Conservation (phyloP, 2,888 invertebrate species). For the Strigamia transsilvanica region DNA sequence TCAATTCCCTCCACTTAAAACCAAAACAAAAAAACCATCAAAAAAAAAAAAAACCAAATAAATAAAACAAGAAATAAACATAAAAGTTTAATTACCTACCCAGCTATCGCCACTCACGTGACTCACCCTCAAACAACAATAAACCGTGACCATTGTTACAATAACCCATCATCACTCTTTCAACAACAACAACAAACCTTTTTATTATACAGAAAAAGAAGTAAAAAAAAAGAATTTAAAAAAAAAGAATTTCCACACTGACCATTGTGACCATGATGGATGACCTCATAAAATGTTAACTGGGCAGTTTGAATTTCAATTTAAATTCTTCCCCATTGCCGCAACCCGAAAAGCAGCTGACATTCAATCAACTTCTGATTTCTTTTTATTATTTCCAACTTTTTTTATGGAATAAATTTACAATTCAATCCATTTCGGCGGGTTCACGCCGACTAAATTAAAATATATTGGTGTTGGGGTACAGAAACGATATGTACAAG, state of each 20-base stretch:
- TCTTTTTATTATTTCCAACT: not conserved
- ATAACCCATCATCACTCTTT: not conserved
- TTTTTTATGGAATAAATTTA: slow-evolving; percentile 19
- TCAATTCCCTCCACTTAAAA: not conserved
- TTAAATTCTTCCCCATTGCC: not conserved
- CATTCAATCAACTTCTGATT: not conserved
- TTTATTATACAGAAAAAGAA: not conserved
- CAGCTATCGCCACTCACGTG: too few species aligned
- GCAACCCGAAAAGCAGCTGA: not conserved
- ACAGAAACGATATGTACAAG: not conserved
- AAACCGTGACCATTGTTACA: not conserved
- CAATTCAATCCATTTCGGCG: not conserved
- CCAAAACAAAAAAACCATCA: too few species aligned
- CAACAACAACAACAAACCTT: slow-evolving; percentile 13
- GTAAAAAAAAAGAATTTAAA: not conserved
- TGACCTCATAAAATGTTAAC: slow-evolving; percentile 36
- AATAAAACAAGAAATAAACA: not conserved
- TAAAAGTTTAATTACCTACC: not conserved
- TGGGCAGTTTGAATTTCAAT: slow-evolving; percentile 42
- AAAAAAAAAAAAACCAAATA: not conserved
- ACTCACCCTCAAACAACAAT: not conserved
- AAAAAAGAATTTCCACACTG: not conserved
- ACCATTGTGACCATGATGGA: slow-evolving; percentile 27
- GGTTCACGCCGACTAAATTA: slow-evolving; percentile 22
- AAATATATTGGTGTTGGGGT: slow-evolving; percentile 36